Base-by-base conservation (phyloP, 2,888 invertebrate species). In the Cataglyphis altisquamis region DNA sequence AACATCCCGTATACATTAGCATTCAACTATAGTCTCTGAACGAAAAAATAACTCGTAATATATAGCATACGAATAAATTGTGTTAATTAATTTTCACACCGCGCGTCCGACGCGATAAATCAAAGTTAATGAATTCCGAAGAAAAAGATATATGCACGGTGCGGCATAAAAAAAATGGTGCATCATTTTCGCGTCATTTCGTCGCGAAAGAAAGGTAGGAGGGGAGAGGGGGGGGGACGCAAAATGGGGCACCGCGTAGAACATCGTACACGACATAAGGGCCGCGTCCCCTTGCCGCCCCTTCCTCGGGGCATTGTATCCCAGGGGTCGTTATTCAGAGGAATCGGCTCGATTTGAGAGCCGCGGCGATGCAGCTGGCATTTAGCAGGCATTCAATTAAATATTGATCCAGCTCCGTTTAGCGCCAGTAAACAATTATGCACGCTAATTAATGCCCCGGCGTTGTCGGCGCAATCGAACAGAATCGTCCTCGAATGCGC, bases 351-450 rank as follows among this genome's bases (percentile, higher is more conserved):
- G 92, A 93, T 92, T 92, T 91, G 91, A 92, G 91, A 91, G 91
- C 91, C 90, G 89, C 89, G 86, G 89, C 86, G 91, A 91, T 91
- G 90, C 91, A 91, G 91, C 92, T 92, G 92, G 92, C 92, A 92
- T 92, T 92, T 92, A 92, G 92, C 93, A 91, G 93, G 92, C 92
- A 93, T 94, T 94, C 94, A 94, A 94, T 94, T 93, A 93, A 94
- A 94, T 94, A 94, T 94, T 94, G 93, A 94, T 94, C 93, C 93
- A 91, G 92, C 91, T 92, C 91, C 91, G 92, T 93, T 94, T 93
- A 93, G 92, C 91, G 89, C 92, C 91, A 92, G 93, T 92, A 94
- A 94, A 94, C 93, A 94, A 94, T 94, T 94, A 94, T 94, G 92
- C 93, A 92, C 93, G 93, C 93, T 94, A 94, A 94, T 94, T 94